Evolutionary conservation across 2,113 vertebrate genomes (phyloP).

Genomic region (Formicarius rufipectus): DNA sequence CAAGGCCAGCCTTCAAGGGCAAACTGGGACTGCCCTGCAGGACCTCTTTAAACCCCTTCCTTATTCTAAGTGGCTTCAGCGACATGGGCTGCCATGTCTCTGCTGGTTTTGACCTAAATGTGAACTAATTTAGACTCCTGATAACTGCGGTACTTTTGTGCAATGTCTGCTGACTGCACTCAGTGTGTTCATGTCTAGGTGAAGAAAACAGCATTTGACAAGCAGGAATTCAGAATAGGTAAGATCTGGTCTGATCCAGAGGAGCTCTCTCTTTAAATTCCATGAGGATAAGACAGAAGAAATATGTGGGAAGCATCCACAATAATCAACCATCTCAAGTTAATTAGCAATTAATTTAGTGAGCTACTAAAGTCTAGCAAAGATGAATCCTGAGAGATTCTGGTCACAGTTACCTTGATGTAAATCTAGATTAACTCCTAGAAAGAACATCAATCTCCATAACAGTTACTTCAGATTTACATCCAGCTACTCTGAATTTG

Average conservation of each 20-base stretch:
- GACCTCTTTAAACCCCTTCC: not conserved
- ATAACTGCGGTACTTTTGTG: not conserved
- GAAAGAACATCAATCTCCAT: conserved; percentile 41
- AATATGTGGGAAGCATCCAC: conserved; percentile 34
- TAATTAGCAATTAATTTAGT: conserved; percentile 63
- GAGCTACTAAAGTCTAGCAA: conserved; percentile 32
- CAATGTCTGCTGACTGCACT: not conserved
- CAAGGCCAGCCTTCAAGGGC: not conserved
- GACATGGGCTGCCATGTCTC: not conserved
- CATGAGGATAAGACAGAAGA: not conserved
- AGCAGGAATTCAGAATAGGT: not conserved
- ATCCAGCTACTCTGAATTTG: conserved; percentile 43
- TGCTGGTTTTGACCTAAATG: not conserved
- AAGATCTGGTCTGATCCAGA: not conserved
- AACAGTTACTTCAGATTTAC: conserved; percentile 55
- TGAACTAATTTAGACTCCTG: not conserved
- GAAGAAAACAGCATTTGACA: not conserved
- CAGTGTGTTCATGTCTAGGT: not conserved
- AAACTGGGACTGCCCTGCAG: not conserved
- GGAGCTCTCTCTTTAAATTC: not conserved
- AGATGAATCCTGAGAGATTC: conserved; percentile 45
- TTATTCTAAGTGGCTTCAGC: not conserved
- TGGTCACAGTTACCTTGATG: conserved; percentile 33
- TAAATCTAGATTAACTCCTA: conserved; percentile 48
- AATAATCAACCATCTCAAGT: conserved; percentile 27